phyloP scores from a whole-genome alignment of 2,797 vertebrate genomes.

The Avahi laniger region DNA sequence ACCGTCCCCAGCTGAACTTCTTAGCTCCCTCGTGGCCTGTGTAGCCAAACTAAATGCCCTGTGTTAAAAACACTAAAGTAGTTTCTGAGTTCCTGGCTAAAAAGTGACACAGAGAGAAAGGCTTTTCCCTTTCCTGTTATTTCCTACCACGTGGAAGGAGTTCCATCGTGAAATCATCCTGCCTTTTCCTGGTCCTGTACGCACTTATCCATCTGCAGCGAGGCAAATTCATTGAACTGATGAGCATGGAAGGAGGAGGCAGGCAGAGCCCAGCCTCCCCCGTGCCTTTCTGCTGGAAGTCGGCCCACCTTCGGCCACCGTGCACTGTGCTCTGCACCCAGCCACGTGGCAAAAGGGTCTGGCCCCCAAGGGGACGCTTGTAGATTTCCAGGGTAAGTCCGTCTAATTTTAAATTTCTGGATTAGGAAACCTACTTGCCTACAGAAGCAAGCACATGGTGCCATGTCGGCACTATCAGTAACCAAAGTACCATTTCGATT shows the following conservation, averaged over 20 bases:
- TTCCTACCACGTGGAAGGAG: background rate
- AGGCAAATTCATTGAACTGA: background rate
- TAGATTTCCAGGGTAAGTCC: background rate
- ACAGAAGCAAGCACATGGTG: background rate
- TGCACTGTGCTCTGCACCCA: background rate
- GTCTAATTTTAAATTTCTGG: background rate
- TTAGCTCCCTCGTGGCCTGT: background rate
- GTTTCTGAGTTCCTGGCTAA: background rate
- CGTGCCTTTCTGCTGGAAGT: background rate
- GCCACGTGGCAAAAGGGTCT: background rate
- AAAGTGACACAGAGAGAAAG: background rate
- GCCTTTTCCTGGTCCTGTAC: background rate
- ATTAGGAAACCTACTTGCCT: background rate
- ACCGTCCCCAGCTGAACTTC: background rate
- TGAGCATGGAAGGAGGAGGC: background rate
- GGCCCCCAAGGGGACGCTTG: background rate
- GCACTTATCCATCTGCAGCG: background rate
- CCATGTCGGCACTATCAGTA: background rate
- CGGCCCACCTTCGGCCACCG: background rate
- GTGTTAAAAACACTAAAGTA: background rate
- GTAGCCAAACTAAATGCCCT: background rate
- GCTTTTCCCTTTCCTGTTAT: background rate
- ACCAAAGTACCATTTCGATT: background rate
- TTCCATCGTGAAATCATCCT: background rate
- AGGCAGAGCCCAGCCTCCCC: background rate